phyloP scores from a whole-genome alignment of 2,888 invertebrate genomes.

The Therioaphis trifolii region DNA sequence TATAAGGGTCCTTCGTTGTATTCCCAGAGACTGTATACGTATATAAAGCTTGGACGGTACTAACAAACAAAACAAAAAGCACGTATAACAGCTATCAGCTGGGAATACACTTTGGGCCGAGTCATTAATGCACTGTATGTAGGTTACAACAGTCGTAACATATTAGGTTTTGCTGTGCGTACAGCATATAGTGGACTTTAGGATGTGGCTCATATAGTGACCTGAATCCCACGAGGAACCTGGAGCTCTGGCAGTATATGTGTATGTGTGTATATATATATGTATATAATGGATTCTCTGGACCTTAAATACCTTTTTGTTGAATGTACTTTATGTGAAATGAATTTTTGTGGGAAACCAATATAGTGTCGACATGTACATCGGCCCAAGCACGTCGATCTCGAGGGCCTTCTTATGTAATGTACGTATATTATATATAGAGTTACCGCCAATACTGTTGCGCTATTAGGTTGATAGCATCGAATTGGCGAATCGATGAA shows the following conservation, averaged over 20 bases:
- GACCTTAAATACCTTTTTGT: slow-evolving; percentile 33
- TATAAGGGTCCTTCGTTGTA: neutral
- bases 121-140: slow-evolving; percentile 17
- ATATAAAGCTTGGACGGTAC: slow-evolving; percentile 28
- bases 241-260: neutral
- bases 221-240: neutral
- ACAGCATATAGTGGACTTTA: neutral
- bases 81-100: slow-evolving; percentile 44
- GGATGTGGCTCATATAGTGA: slow-evolving; percentile 21
- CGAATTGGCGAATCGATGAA: slow-evolving; percentile 14
- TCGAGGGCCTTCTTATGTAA: neutral
- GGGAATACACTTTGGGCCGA: slow-evolving; percentile 35
- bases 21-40: neutral
- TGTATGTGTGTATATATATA: neutral
- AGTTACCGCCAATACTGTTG: neutral
- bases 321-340: neutral
- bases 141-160: neutral
- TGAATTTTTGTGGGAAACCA: slow-evolving; percentile 6
- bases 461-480: neutral
- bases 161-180: slow-evolving; percentile 16
- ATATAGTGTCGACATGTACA: neutral
- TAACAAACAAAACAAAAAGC: slow-evolving; percentile 44
- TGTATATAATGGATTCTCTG: neutral
- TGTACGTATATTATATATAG: neutral
- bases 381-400: neutral